Base-by-base conservation (phyloP, 2,113 vertebrate species). In the Lamprotornis superbus region DNA sequence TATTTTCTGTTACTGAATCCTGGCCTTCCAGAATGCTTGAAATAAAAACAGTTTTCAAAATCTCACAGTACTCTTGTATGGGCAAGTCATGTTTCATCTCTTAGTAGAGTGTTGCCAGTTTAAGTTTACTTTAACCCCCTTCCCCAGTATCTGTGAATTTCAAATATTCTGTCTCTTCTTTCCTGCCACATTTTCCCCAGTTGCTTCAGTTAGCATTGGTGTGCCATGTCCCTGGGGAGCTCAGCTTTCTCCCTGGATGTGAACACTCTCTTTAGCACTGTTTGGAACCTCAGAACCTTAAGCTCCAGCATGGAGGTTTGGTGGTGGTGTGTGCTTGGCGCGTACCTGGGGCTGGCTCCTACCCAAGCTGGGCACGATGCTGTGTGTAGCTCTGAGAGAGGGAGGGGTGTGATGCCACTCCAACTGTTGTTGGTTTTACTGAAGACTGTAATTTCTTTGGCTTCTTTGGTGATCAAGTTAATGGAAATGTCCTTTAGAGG, bases 221-320 rank as follows among this genome's bases (percentile, higher is more conserved):
- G 42, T 67, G 56, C 23, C 35, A 4, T 2, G 4, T 46, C 17
- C 23, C 9, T 0, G 8, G 14, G 46, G 25, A 63, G 42, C 69
- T 18, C 1, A 35, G 30, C 15, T 53, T 64, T 60, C 31, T n/a
- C n/a, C 12, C 1, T 1, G 5, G 16, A 5, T 0, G 0, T 7
- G 39, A 55, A 25, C 24, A 4, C 21, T 44, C 25, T 27, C 15
- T 57, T 39, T 8, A 39, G 30, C 21, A 9, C 10, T 20, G 0
- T 56, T 78, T 37, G 20, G 23, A 52, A 42, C 7, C 17, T 44
- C 35, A 49, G 31, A 61, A 17, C 23, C 18, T 11, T 11, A 44
- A 53, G 28, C 28, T 60, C 20, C 30, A 6, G 25, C 5, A 6
- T 0, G n/a, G 60, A 13, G 7, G 22, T 24, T 53, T 14, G 7